Evolutionary conservation across 2,113 vertebrate species (phyloP).

Genomic region (Hemiscyllium ocellatum): DNA sequence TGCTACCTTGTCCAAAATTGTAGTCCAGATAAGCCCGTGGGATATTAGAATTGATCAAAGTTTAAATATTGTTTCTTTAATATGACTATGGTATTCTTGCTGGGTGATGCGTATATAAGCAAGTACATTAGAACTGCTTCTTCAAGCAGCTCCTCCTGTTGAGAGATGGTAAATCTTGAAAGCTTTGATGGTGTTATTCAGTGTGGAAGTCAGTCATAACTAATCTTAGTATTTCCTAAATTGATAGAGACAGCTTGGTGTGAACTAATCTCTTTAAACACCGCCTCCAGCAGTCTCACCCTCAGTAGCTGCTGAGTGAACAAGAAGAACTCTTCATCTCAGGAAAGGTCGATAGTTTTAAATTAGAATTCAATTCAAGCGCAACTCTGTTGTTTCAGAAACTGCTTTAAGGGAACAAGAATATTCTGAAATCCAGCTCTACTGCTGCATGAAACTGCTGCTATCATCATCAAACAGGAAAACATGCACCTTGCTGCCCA

Average conservation of each 20-base stretch:
- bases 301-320: not conserved
- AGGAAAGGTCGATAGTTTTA: conserved; percentile 40
- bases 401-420: conserved; percentile 38
- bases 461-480: not conserved
- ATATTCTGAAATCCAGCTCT: conserved; percentile 39
- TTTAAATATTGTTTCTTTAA: not conserved
- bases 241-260: conserved; percentile 55
- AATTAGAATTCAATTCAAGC: not conserved
- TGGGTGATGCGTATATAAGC: not conserved
- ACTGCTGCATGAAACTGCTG: conserved; percentile 39
- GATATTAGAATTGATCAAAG: not conserved
- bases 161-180: conserved; percentile 44
- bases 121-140: not conserved
- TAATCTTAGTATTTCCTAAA: conserved; percentile 55
- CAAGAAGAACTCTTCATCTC: not conserved
- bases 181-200: conserved; percentile 46
- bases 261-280: conserved; percentile 60
- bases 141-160: not conserved
- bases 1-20: not conserved
- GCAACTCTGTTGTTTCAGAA: not conserved
- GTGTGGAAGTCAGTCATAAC: conserved; percentile 43
- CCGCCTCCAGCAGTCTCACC: conserved; percentile 37
- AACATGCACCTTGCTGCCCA: conserved; percentile 83
- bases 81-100: not conserved
- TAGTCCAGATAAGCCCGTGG: not conserved